Base-by-base conservation (phyloP, 2,888 invertebrate species). In the Dioctria rufipes region DNA sequence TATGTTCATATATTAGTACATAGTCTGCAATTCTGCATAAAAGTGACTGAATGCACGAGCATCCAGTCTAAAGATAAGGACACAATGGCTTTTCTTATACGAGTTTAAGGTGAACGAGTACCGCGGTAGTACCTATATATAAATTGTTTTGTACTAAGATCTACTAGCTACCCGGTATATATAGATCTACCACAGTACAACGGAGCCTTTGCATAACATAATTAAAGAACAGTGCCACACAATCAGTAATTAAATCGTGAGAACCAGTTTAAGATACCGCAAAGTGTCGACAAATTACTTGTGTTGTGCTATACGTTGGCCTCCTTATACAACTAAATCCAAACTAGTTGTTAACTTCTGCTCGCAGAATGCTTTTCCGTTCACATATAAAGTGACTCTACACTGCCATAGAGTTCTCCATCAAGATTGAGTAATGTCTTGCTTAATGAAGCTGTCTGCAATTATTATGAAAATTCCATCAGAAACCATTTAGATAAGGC, bases 241-340 rank as follows among this genome's bases (percentile, higher is more conserved):
- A 69, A 69, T 69, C 69, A 69, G 69, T 51, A 69, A 69, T 69
- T 69, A 69, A 69, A 69, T 69, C 69, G 51, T 54, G 69, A 69
- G 69, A 69, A 69, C 67, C 43, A 37, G 51, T 51, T 69, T 46
- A n/a, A 25, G 51, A 69, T 51, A 51, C 69, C 25, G 25, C 69
- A 37, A 51, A 69, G n/a, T n/a, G 69, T 51, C 51, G 37, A 51
- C 69, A 69, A 69, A 69, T 69, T 69, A 39, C 69, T 51, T 25
- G 25, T 25, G 25, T 25, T 25, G 25, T 25, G 2, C 25, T 25
- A 25, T 25, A 25, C 25, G 25, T 69, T 51, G 69, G 69, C 69
- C 37, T 25, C 25, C 25, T 5, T 37, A 51, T 39, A 51, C 11
- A 69, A 49, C 69, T 49, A 51, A 69, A 69, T 69, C n/a, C 51